Evolutionary conservation across 2,113 vertebrate species (phyloP).

Genomic region (Gracilinanus agilis): DNA sequence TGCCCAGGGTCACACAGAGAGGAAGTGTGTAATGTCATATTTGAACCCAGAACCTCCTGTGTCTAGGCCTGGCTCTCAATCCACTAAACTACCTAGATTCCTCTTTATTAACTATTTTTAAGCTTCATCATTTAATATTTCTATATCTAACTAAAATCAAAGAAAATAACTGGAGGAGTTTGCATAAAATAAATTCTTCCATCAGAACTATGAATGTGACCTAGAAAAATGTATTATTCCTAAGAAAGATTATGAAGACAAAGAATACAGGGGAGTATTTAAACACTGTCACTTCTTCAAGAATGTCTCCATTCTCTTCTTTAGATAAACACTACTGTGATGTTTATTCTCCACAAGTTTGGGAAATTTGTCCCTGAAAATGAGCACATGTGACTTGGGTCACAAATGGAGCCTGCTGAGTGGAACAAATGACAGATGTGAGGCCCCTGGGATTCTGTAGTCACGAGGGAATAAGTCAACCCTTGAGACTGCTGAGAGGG

Average conservation of each 20-base stretch:
- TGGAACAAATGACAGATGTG: neutral
- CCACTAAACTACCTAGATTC: neutral
- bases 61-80: no score
- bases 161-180: neutral
- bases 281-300: neutral
- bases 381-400: neutral
- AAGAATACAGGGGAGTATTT: neutral
- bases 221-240: neutral
- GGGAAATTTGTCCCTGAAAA: conserved; percentile 5
- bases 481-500: neutral
- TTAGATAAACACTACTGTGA: neutral
- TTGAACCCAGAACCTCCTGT: no score
- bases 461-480: neutral
- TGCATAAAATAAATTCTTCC: neutral
- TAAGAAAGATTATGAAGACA: neutral
- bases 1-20: no score
- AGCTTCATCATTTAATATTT: neutral
- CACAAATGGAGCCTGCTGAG: neutral
- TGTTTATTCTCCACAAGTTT: neutral
- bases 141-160: neutral
- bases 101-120: neutral
- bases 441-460: neutral
- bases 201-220: neutral
- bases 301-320: neutral
- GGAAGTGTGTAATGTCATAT: no score